phyloP scores from a whole-genome alignment of 2,113 vertebrate genomes.

The Sceloporus tristichus region DNA sequence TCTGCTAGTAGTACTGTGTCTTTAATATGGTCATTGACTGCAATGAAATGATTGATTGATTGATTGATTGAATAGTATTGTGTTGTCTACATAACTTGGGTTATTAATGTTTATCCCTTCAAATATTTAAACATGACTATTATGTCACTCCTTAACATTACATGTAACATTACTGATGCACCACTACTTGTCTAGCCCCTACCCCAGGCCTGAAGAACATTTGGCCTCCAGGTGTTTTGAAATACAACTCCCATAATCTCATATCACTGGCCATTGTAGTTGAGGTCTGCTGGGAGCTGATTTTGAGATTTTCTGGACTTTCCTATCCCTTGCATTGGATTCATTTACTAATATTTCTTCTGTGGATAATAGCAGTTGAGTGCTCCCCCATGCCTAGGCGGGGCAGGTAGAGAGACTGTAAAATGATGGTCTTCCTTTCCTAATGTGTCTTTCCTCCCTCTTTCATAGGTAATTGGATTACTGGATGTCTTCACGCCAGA shows the following conservation, averaged over 20 bases:
- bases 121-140: too few species aligned
- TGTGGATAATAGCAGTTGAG: background rate
- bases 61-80: too few species aligned
- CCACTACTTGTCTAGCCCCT: too few species aligned
- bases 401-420: background rate
- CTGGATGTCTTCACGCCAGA: constrained; percentile 95
- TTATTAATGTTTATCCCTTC: too few species aligned
- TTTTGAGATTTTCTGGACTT: background rate
- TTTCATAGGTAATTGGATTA: constrained; percentile 92
- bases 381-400: background rate
- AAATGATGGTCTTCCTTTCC: background rate
- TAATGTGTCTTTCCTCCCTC: background rate
- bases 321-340: background rate
- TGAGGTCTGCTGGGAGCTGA: background rate
- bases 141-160: background rate
- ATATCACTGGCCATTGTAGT: background rate
- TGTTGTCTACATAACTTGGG: too few species aligned
- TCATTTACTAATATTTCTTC: constrained; percentile 7
- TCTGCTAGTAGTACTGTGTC: too few species aligned
- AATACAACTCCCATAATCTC: background rate
- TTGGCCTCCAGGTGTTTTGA: background rate
- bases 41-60: too few species aligned
- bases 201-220: background rate
- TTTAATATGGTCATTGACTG: too few species aligned
- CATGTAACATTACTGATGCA: background rate